Base-by-base conservation (phyloP, 64 coral and sea anemone species). In the Montipora foliosa region DNA sequence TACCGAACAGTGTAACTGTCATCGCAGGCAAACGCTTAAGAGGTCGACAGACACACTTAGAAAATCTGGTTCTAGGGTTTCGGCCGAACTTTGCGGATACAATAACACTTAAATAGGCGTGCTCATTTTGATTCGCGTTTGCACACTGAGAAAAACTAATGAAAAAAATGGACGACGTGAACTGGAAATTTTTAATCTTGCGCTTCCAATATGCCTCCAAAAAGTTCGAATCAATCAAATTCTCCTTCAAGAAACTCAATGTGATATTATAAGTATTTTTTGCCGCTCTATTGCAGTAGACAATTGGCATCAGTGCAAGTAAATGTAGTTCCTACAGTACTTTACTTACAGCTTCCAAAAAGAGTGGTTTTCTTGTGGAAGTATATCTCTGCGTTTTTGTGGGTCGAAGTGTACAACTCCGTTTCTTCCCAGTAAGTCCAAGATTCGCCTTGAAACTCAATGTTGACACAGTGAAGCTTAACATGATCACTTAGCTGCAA, bases 351-450 rank as follows among this genome's bases (percentile, higher is more conserved):
- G 25, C 69, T 94, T 87, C 90, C 88, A 22, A 97, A 64, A 46
- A 97, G 89, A 46, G 93, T 83, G 1, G 88, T 76, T 91, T 97
- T 93, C 77, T 97, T 97, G 58, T 97, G 91, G 77, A 97, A 97
- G 72, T 97, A 97, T 51, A 97, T 84, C 79, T 97, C 95, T 83
- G 94, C 95, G 49, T 97, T 93, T 91, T 97, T 97, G 46, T 97
- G 95, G 1, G 92, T 83, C 11, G 90, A 61, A 6, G 95, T 97
- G 44, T 97, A 97, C 14, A 93, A 16, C 46, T 97, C 89, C 4
- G 87, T 97, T 59, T 97, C 92, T 25, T 97, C 88, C 95, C 95
- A 97, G 45, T 62, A 91, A 0, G 95, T 97, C 81, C 92, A 90
- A 17, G 95, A 89, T 77, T 97, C 95, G 12, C 95, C 95, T 21